Percentiles rank a stretch among this genome's conserved stretches.
Evolutionary conservation across 23 tunicate species (phyloP).

Genomic region (Halocynthia roretzi): DNA sequence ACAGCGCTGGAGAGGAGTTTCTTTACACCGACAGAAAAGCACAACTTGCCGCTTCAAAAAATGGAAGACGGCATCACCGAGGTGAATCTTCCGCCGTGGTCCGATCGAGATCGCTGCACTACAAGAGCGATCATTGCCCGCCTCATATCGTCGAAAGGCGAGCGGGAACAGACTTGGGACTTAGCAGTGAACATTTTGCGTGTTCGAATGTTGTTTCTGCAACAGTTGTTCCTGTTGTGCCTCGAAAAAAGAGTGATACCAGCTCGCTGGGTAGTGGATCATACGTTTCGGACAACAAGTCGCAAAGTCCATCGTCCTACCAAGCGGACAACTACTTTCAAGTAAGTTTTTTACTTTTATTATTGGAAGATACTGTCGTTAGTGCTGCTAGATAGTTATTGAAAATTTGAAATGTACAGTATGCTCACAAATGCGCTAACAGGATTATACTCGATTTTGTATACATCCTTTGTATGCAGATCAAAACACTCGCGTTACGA

Average conservation of each 20-base stretch:
- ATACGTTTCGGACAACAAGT: constrained; percentile 1
- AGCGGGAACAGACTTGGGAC: constrained; percentile 1
- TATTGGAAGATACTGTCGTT: background rate
- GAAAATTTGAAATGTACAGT: too few relatives aligned
- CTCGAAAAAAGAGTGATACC: background rate
- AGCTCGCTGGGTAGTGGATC: background rate
- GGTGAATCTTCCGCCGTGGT: constrained; percentile 12
- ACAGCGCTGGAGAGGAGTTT: constrained; percentile 68
- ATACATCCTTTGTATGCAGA: too few relatives aligned
- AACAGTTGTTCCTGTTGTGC: background rate
- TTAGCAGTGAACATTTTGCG: background rate
- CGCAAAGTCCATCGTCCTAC: background rate
- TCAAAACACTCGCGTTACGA: too few relatives aligned
- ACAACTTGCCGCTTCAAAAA: constrained; percentile 4
- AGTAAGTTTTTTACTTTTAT: background rate
- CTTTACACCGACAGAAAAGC: constrained; percentile 40
- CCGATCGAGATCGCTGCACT: constrained; percentile 17
- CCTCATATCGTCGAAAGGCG: constrained; percentile 2
- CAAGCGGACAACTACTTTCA: background rate
- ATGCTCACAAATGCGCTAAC: too few relatives aligned
- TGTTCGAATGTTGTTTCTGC: too few relatives aligned
- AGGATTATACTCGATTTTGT: too few relatives aligned
- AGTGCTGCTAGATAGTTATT: background rate
- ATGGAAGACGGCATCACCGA: constrained; percentile 7
- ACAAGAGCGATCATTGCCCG: background rate